Conservation (phyloP, 2,888 invertebrate genomes). For the Leptinotarsa tumamoca region DNA sequence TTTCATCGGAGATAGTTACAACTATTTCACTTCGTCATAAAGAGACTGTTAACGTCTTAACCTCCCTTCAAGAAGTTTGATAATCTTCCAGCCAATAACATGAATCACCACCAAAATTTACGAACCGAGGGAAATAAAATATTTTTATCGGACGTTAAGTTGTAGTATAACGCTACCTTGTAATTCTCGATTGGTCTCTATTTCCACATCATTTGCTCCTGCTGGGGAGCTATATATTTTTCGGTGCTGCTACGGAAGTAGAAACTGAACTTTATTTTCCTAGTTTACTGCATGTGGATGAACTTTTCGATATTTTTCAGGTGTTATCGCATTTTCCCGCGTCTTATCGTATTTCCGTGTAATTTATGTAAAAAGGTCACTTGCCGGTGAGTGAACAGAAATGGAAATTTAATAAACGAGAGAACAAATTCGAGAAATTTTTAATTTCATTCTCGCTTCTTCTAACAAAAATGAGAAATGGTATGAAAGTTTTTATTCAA, state of each 20-base stretch:
- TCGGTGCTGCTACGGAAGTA: slow-evolving; percentile 41
- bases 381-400: slow-evolving; percentile 39
- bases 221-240: slow-evolving; percentile 40
- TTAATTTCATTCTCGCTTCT: slow-evolving; percentile 15
- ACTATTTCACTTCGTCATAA: background rate
- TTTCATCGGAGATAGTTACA: background rate
- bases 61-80: background rate
- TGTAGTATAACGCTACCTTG: slow-evolving; percentile 42
- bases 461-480: too few species aligned
- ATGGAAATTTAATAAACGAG: slow-evolving; percentile 46
- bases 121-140: slow-evolving; percentile 40
- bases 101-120: slow-evolving; percentile 34
- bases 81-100: background rate
- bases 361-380: slow-evolving; percentile 50
- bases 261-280: slow-evolving; percentile 46
- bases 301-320: slow-evolving; percentile 49
- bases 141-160: slow-evolving; percentile 44
- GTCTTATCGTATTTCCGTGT: slow-evolving; percentile 45
- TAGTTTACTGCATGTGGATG: slow-evolving; percentile 47
- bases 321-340: slow-evolving; percentile 42
- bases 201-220: slow-evolving; percentile 53
- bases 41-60: background rate
- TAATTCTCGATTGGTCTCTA: slow-evolving; percentile 51
- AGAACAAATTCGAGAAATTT: slow-evolving; percentile 32
- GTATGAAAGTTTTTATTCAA: too few species aligned